Evolutionary conservation across 2,113 vertebrate species (phyloP), one percentile per base, ranked within the genome.

Genomic region (Microtus oregoni): DNA sequence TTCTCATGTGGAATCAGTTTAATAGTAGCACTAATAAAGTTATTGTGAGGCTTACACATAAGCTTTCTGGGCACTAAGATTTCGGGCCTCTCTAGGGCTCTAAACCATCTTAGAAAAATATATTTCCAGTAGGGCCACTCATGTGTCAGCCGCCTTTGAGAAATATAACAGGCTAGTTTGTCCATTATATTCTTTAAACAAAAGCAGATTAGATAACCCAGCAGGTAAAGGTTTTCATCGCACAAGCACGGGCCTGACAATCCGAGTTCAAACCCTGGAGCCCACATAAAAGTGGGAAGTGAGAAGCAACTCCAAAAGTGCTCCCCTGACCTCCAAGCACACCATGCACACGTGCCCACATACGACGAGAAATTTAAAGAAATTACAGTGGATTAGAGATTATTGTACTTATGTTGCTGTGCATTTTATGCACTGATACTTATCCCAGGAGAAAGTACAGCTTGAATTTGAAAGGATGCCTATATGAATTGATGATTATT

Each of bases 401-500:
- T 52, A 78, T 3, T 52, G 47, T 20, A 11, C 13, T 12, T 38
- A 58, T 52, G 24, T 14, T 65, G 3, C 93, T 96, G 65, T 50
- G 78, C 92, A 77, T 88, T 90, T 61, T 4, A 94, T 44, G 7
- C 9, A 65, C 26, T 44, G 26, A 9, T 32, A 58, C 72, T 4
- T 67, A 2, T 90, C 67, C 12, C 2, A 35, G 61, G 94, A 93
- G 19, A 87, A 79, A 91, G 55, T 72, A 87, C 20, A 38, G n/a
- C 32, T 72, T 87, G 92, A 87, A 50, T 50, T 87, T 87, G 94
- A 50, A 96, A 86, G 88, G 44, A 75, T 91, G 0, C 78, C 30
- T 96, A n/a, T 67, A 75, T 97, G 97, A 95, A 92, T 87, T 81
- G 41, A 73, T 90, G 28, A 77, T 96, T 72, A 90, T 86, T 94